A percentile compares a stretch with the other conserved stretches of the same genome.
phyloP scores from a whole-genome alignment of 2,888 invertebrate species.

The Sarcophaga carnaria region DNA sequence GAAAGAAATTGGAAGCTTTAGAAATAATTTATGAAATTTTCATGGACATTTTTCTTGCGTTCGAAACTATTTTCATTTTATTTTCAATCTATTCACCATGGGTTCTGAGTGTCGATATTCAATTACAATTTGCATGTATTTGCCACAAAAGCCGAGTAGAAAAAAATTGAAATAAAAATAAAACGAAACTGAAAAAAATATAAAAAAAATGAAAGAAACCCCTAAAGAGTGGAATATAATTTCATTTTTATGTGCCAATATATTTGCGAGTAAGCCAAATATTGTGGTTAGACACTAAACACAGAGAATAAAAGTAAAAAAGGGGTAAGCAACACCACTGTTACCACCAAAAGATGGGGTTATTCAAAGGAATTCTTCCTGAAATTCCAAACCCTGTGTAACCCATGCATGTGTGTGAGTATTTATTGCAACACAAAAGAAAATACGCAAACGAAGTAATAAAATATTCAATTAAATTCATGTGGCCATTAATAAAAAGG shows the following conservation, averaged over 20 bases:
- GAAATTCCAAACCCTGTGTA: not conserved
- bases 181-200: not conserved
- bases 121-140: not conserved
- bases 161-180: no score
- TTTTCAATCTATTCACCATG: not conserved
- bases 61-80: not conserved
- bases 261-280: not conserved
- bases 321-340: not conserved
- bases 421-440: no score
- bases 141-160: not conserved
- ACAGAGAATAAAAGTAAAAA: not conserved
- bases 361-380: not conserved
- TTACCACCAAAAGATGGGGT: not conserved
- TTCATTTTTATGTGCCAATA: conserved; percentile 26
- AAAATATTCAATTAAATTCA: not conserved
- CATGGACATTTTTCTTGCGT: not conserved
- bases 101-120: not conserved
- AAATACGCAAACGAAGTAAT: not conserved
- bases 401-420: not conserved
- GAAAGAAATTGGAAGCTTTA: not conserved
- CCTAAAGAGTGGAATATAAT: conserved; percentile 8
- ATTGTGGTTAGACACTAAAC: not conserved
- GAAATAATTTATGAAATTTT: not conserved
- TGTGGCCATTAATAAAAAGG: no score
- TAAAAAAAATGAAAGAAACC: not conserved